These are phyloP conservation scores for Cheiracanthium punctorium DNA, from an alignment of 2,888 invertebrate genomes.

Conservation along the genomic window DNA sequence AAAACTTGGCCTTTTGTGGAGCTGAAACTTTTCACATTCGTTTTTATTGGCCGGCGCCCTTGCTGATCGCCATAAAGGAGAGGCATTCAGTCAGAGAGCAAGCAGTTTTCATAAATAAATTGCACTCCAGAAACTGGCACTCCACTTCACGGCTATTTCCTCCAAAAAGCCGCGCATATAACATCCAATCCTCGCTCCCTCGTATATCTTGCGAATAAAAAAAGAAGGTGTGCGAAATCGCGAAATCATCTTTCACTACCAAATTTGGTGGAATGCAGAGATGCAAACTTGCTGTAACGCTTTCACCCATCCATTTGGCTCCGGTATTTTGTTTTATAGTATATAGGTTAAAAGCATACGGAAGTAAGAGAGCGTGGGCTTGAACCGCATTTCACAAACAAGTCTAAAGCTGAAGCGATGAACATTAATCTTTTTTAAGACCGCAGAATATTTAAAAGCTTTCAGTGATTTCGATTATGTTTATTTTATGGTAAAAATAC, in stretches of 20 bases:
- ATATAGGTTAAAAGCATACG: no score
- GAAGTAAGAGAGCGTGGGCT: no score
- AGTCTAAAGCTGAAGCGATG: no score
- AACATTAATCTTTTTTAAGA: no score
- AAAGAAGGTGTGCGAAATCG: slow-evolving; percentile 1
- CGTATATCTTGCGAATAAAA: background rate
- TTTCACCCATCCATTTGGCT: no score
- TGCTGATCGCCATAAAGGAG: background rate
- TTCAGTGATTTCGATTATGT: no score
- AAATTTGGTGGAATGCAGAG: background rate
- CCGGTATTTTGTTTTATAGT: no score
- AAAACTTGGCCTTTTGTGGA: no score
- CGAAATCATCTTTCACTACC: background rate
- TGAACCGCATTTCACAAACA: no score
- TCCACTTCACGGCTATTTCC: background rate
- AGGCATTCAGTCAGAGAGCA: background rate
- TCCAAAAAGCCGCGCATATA: background rate
- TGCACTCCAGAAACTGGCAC: background rate
- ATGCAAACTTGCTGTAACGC: no score
- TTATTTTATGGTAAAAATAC: no score
- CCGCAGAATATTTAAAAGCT: no score
- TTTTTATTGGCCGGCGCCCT: background rate
- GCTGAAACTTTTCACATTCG: background rate
- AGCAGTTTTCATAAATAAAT: slow-evolving; percentile 2
- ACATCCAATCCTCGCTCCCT: background rate